phyloP scores from a whole-genome alignment of 2,888 invertebrate species.

The Tetropium fuscum region DNA sequence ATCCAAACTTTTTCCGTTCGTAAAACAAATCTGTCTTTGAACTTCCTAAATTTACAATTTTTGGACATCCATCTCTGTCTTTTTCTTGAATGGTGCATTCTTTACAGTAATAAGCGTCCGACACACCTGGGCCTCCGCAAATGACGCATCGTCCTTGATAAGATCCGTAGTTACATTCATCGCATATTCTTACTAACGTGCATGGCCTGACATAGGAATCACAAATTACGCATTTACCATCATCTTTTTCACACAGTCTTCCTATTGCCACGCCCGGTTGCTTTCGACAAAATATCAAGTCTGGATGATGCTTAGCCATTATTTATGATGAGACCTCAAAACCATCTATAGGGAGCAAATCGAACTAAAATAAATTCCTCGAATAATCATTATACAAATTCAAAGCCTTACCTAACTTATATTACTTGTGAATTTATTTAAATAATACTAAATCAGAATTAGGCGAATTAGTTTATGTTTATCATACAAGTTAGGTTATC shows the following conservation, averaged over 20 bases:
- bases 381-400: no score
- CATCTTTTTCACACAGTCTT: conserved; percentile 96
- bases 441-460: no score
- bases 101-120: conserved; percentile 99
- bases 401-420: no score
- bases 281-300: conserved; percentile 98
- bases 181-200: conserved; percentile 97
- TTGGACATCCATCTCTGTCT: conserved; percentile 99
- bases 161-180: conserved; percentile 99
- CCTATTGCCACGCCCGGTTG: conserved; percentile 99
- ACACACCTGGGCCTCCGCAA: conserved; percentile 98
- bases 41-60: conserved; percentile 99
- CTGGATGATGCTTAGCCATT: conserved; percentile 99
- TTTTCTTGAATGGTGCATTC: conserved; percentile 99
- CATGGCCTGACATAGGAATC: conserved; percentile 99
- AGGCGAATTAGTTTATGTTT: no score
- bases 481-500: no score
- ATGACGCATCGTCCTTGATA: conserved; percentile 99
- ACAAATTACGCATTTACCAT: conserved; percentile 99
- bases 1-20: conserved; percentile 99
- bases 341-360: no score
- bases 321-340: no score
- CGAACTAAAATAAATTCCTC: no score
- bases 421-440: no score
- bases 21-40: conserved; percentile 99